Base-by-base conservation (phyloP, 2,888 invertebrate genomes). In the Bembecia ichneumoniformis region DNA sequence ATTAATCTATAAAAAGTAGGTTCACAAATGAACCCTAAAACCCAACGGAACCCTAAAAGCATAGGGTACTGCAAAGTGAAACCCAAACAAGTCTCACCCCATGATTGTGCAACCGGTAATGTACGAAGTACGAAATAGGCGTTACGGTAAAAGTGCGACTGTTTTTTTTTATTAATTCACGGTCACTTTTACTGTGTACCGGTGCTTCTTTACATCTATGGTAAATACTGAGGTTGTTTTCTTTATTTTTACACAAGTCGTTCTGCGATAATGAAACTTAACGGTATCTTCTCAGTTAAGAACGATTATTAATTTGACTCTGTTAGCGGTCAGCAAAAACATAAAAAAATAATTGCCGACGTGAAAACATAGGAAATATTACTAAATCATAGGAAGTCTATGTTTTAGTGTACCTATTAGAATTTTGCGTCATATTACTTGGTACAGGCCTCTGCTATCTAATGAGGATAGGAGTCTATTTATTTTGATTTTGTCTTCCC, bases 61-160 rank as follows among this genome's bases (percentile, higher is more conserved):
- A 40, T 13, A 40, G 40, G 14, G 57, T 64, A 65, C 64, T 44
- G n/a, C 15, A n/a, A 46, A 28, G 20, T 11, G 45, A 17, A 45
- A 15, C 10, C 45, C 20, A 45, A 40, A 14, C 40, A 1, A 40
- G 40, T 28, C 7, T 28, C 40, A 40, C 40, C 40, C 40, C 40
- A 11, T n/a, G 40, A 14, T 40, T 13, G n/a, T 40, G 40, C 14
- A 40, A 40, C 40, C 40, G 40, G 40, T 40, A 40, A 40, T 14
- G 40, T 3, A 40, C 13, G 3, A 40, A 13, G 40, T 40, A 7
- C 40, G 13, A 40, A 40, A 13, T 13, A 40, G 13, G 40, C n/a
- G n/a, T 40, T 13, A n/a, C n/a, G 14, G 40, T 40, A 40, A 40
- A 40, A 40, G 14, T 40, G 40, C 13, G 40, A 13, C 13, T 13